These are phyloP conservation scores for Lacerta bilineata DNA, from an alignment of 2,797 vertebrate genomes.

Conservation along the genomic window DNA sequence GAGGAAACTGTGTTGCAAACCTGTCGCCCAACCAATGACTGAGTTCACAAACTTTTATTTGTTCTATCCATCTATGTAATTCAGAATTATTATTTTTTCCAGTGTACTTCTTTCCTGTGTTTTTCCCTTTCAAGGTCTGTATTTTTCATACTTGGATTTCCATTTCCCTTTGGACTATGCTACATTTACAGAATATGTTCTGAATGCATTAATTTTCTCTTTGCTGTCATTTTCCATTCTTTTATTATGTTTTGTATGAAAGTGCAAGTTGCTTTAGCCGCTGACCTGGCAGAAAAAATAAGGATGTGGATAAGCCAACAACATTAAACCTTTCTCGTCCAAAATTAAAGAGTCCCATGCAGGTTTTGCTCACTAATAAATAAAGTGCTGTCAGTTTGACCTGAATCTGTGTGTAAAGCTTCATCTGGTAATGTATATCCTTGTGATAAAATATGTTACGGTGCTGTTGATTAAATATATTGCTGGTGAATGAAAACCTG, in stretches of 20 bases:
- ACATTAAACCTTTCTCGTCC: conserved; percentile 58
- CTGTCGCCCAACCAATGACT: conserved; percentile 8
- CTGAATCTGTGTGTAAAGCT: conserved; percentile 12
- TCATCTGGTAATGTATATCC: conserved; percentile 15
- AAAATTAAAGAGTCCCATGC: conserved; percentile 54
- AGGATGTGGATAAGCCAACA: conserved; percentile 53
- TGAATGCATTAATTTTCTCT: conserved; percentile 63
- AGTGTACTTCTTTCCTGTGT: background rate
- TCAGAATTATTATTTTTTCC: conserved; percentile 43
- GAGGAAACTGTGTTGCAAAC: conserved; percentile 35
- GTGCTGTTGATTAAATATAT: conserved; percentile 41
- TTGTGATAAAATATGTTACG: conserved; percentile 24
- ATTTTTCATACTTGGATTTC: conserved; percentile 42
- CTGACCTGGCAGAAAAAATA: conserved; percentile 56
- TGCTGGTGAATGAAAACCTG: conserved; percentile 36
- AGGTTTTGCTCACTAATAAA: conserved; percentile 66
- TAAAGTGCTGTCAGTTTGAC: conserved; percentile 55
- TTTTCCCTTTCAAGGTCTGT: conserved; percentile 15
- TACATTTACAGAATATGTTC: conserved; percentile 58
- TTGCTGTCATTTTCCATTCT: conserved; percentile 61
- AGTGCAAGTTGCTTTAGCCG: conserved; percentile 59
- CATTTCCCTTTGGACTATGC: conserved; percentile 51
- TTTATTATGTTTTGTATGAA: conserved; percentile 67
- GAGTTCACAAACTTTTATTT: conserved; percentile 33
- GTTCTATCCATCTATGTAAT: conserved; percentile 31